Evolutionary conservation across 2,888 invertebrate genomes (phyloP), one percentile per base, ranked within the genome.

Genomic region (Eulithis prunata): DNA sequence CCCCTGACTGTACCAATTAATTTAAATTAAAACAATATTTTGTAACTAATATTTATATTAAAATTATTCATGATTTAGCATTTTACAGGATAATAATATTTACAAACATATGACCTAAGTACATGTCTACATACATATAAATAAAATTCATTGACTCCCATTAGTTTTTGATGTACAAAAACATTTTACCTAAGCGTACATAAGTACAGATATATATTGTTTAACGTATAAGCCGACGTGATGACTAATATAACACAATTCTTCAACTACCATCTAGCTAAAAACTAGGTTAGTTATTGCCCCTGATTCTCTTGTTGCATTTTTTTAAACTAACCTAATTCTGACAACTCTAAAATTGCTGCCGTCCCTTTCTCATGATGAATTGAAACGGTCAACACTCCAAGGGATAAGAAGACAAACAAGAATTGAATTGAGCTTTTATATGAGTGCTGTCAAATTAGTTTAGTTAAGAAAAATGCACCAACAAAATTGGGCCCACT

Each of bases 51-150:
- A 81, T 92, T 92, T 92, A 91, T 93, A 89, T 88, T 88, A 85
- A 90, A 91, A 90, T 90, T 89, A 91, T 91, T 90, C 87, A 90
- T 92, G 92, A 92, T 92, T 93, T 92, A 90, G 83, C 92, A 92
- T 90, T 92, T 91, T 91, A 93, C 91, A 90, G 86, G 87, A 82
- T 89, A 88, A 88, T 89, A 85, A 89, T 92, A 93, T 93, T 93
- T 93, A 93, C 93, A 93, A 91, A 88, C 87, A 83, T 91, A 90
- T 81, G 81, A 87, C 77, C 91, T 91, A 92, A 80, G 83, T 88
- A 90, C 87, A 89, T 86, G 89, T 89, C 88, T 91, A 92, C 84
- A 90, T 88, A 90, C 85, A 89, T 87, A 90, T 92, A 91, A 92
- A 92, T 91, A 91, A 92, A 90, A 87, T 85, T 89, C 91, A 89